Evolutionary conservation across 2,797 vertebrate species (phyloP).

Genomic region (Poeciliopsis gracilis): DNA sequence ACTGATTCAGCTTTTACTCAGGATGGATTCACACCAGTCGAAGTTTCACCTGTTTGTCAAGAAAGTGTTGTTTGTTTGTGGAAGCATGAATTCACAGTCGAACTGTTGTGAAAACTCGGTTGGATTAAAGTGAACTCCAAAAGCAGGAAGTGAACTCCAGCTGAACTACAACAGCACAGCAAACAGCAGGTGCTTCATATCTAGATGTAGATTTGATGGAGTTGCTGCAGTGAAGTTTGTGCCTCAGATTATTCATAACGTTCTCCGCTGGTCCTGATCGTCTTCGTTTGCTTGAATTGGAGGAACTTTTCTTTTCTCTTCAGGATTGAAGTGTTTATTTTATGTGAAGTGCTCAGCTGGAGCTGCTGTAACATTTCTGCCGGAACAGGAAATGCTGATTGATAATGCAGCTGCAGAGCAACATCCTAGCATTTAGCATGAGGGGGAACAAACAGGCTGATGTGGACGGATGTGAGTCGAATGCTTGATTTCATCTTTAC

Average conservation of each 20-base stretch:
- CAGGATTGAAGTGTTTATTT: constrained; percentile 19
- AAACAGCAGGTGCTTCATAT: too few species aligned
- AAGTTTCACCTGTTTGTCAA: too few species aligned
- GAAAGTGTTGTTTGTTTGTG: too few species aligned
- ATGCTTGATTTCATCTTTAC: constrained; percentile 24
- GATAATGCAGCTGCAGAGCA: constrained; percentile 37
- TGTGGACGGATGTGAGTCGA: constrained; percentile 19
- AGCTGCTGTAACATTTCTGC: constrained; percentile 28
- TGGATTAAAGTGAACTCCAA: too few species aligned
- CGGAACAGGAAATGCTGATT: constrained; percentile 14
- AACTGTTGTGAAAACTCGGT: too few species aligned
- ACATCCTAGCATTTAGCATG: constrained; percentile 1
- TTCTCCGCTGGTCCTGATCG: background rate
- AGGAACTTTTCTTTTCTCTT: constrained; percentile 45
- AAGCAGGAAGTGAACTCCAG: too few species aligned
- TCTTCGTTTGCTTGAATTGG: constrained; percentile 22
- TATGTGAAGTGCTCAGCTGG: constrained; percentile 38
- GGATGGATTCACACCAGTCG: background rate
- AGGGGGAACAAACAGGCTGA: constrained; percentile 12
- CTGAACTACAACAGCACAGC: too few species aligned
- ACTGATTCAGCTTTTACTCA: background rate
- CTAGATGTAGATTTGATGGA: too few species aligned
- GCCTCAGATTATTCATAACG: background rate
- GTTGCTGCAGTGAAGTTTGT: background rate
- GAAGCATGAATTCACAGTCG: too few species aligned